A percentile compares a stretch with the other conserved stretches of the same genome.
phyloP scores from a whole-genome alignment of 1,140 invertebrate genomes.

The Copidosoma floridanum region DNA sequence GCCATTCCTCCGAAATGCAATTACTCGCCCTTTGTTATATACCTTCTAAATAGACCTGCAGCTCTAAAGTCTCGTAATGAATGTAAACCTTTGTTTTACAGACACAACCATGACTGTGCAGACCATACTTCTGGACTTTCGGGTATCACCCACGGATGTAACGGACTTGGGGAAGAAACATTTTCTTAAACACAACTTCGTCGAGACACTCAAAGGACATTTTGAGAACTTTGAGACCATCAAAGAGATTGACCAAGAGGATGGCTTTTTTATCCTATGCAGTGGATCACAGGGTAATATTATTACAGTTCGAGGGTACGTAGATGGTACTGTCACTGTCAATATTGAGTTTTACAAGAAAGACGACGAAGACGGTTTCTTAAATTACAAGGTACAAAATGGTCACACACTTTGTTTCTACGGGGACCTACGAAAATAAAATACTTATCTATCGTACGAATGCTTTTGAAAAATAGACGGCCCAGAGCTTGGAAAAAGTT shows the following conservation, averaged over 20 bases:
- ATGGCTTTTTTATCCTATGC: conserved; percentile 67
- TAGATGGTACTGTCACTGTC: conserved; percentile 71
- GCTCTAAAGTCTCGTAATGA: too few relatives aligned
- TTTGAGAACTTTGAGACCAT: conserved; percentile 66
- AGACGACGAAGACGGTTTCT: conserved; percentile 68
- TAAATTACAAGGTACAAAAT: conserved; percentile 77
- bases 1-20: too few relatives aligned
- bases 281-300: conserved; percentile 67
- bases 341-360: conserved; percentile 80
- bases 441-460: too few relatives aligned
- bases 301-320: conserved; percentile 70
- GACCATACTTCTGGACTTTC: conserved; percentile 78
- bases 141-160: conserved; percentile 68
- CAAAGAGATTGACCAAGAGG: conserved; percentile 63
- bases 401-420: too few relatives aligned
- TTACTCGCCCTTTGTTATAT: too few relatives aligned
- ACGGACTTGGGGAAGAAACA: conserved; percentile 66
- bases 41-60: too few relatives aligned
- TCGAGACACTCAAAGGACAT: conserved; percentile 67
- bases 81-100: too few relatives aligned
- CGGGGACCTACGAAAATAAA: too few relatives aligned
- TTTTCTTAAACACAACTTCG: conserved; percentile 64
- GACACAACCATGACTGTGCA: conserved; percentile 79
- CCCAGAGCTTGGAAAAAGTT: conserved; percentile 62
- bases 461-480: too few relatives aligned